Conservation (phyloP, 1,140 invertebrate genomes). For the Heliconius hermathena region DNA sequence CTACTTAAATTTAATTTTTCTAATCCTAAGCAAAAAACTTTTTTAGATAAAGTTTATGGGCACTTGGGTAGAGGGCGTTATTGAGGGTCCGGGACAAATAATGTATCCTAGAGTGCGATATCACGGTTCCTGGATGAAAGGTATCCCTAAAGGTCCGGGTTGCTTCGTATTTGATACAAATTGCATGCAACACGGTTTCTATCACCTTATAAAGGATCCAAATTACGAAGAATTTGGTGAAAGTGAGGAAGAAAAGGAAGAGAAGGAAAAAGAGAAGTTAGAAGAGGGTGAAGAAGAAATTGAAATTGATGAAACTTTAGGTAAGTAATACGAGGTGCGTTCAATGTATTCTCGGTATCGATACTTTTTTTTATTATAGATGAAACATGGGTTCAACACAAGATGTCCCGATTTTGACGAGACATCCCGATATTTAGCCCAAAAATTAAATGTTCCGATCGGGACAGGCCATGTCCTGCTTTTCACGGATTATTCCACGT, state of each 20-base stretch:
- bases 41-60: slow-evolving; percentile 83
- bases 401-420: no score
- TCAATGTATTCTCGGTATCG: no score
- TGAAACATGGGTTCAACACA: no score
- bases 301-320: slow-evolving; percentile 69
- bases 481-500: no score
- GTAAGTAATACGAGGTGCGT: slow-evolving; percentile 35
- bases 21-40: background rate
- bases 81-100: slow-evolving; percentile 86
- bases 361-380: no score
- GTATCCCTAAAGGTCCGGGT: slow-evolving; percentile 85
- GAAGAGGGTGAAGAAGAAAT: slow-evolving; percentile 62
- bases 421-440: no score
- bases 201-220: slow-evolving; percentile 80
- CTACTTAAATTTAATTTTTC: no score
- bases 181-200: slow-evolving; percentile 87
- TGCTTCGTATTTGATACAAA: slow-evolving; percentile 86
- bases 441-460: no score
- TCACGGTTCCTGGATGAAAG: slow-evolving; percentile 85
- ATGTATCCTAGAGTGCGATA: slow-evolving; percentile 83
- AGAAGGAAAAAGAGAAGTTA: slow-evolving; percentile 67
- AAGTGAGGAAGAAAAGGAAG: slow-evolving; percentile 75
- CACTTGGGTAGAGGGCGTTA: slow-evolving; percentile 85
- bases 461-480: no score
- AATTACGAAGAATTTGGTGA: slow-evolving; percentile 77